Percentiles rank a stretch among this genome's conserved stretches.
Conservation (phyloP, 2,888 invertebrate species). For the Dynastes tityus region DNA sequence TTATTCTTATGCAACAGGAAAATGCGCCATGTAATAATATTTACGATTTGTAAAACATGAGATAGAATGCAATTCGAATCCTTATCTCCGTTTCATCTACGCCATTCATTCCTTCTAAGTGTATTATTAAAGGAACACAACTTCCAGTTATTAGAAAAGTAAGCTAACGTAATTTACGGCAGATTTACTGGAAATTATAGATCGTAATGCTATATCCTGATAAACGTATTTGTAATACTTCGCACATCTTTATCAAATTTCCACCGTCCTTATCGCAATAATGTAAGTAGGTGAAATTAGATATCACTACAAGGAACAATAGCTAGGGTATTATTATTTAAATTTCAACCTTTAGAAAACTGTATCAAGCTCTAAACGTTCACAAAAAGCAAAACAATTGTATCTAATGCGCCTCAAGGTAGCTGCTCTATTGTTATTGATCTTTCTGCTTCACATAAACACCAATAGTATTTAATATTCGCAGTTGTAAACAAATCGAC, state of each 20-base stretch:
- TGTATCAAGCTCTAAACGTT: not conserved
- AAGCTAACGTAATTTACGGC: slow-evolving; percentile 34
- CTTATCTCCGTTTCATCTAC: slow-evolving; percentile 27
- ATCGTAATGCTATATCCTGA: slow-evolving; percentile 1
- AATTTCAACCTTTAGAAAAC: slow-evolving; percentile 26
- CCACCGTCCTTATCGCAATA: not conserved
- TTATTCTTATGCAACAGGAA: slow-evolving; percentile 9
- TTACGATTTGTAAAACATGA: slow-evolving; percentile 21
- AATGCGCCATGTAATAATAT: slow-evolving; percentile 8
- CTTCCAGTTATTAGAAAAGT: slow-evolving; percentile 12
- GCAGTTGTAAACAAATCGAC: slow-evolving; percentile 8
- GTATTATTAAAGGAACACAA: slow-evolving; percentile 34
- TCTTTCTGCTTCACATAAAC: slow-evolving; percentile 20
- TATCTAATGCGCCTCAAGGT: slow-evolving; percentile 5
- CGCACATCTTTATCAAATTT: slow-evolving; percentile 26
- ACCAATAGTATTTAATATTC: slow-evolving; percentile 18
- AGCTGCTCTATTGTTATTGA: slow-evolving; percentile 24
- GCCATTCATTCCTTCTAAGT: slow-evolving; percentile 12
- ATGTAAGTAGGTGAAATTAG: not conserved
- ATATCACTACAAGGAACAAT: slow-evolving; percentile 8
- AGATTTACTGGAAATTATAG: slow-evolving; percentile 27
- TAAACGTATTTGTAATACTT: not conserved
- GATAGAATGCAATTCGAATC: not conserved
- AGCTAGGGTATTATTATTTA: slow-evolving; percentile 17
- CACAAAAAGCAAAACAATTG: slow-evolving; percentile 12